phyloP scores from a whole-genome alignment of 2,888 invertebrate species.

The Dicranocentrus wangi region DNA sequence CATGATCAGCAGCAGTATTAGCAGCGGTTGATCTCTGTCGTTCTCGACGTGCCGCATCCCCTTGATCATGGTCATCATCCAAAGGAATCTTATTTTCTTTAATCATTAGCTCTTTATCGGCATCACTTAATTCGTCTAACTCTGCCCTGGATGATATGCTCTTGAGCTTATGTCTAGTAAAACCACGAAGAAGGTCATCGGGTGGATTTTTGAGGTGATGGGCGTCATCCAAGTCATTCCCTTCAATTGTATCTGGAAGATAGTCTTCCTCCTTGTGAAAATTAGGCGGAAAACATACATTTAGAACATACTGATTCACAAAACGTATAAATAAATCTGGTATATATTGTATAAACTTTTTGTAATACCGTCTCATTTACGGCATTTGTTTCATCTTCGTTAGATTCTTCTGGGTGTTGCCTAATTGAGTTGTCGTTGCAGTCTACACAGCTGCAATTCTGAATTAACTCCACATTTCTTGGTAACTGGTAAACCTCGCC shows the following conservation, averaged over 20 bases:
- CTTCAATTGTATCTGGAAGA: conserved; percentile 55
- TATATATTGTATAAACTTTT: background rate
- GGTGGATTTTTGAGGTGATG: conserved; percentile 56
- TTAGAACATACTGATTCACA: background rate
- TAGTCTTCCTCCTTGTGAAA: conserved; percentile 60
- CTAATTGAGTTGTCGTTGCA: conserved; percentile 76
- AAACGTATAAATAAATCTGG: conserved; percentile 1
- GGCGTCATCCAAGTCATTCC: conserved; percentile 61
- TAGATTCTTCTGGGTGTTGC: conserved; percentile 51
- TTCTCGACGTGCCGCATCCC: conserved; percentile 50
- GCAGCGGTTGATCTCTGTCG: conserved; percentile 41
- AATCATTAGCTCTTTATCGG: conserved; percentile 69
- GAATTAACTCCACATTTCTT: conserved; percentile 79
- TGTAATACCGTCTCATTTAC: conserved; percentile 60
- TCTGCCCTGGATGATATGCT: conserved; percentile 58
- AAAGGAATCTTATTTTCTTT: conserved; percentile 72
- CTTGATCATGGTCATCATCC: conserved; percentile 69
- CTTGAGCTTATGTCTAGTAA: conserved; percentile 68
- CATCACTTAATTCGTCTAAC: conserved; percentile 54
- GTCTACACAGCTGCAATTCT: conserved; percentile 81
- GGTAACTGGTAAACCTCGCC: conserved; percentile 68
- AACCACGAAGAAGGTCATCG: conserved; percentile 46
- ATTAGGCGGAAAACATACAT: background rate
- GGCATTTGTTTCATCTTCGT: conserved; percentile 54
- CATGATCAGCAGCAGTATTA: conserved; percentile 51